Evolutionary conservation across 2,797 vertebrate genomes (phyloP), one percentile per base, ranked within the genome.

Genomic region (Acanthopagrus latus): DNA sequence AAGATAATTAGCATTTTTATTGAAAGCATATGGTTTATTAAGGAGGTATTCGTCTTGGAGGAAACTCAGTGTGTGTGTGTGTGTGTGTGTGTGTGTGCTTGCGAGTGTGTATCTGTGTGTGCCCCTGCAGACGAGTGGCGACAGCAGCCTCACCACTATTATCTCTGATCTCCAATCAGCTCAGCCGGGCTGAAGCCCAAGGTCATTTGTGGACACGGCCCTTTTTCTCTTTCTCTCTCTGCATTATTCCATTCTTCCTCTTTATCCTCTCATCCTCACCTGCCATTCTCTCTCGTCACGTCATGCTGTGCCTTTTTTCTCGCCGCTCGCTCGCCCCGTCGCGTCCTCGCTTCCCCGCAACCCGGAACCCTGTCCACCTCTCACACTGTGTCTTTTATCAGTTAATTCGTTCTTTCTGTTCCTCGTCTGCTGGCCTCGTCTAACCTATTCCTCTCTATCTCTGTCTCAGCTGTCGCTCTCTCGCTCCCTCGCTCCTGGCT

Each of bases 1-100:
- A 83, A 90, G 89, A 90, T 91, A 90, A 94, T 93, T 92, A 93
- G 88, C 93, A 93, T 94, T 92, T 93, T 93, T 93, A 93, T 94
- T 92, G 90, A 93, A 93, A 94, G 90, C 63, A 71, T 91, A 92
- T 89, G 92, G 76, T 92, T 93, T 93, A 93, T 90, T 93, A 93
- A 88, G 85, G 74, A 87, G 79, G 87, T 88, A 85, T 88, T 90
- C 54, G 20, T 88, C 81, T 71, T 71, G 70, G 74, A 88, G 67
- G 48, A 77, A 72, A 74, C 74, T 76, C 29, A 12, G 47, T 41
- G 83, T 60, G 41, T 27, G n/a, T 29, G 47, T 41, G 83, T 60
- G 41, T 27, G n/a, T 29, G 59, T 20, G 54, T 13, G 74, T 63
- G 80, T 83, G 64, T 62, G 69, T 68, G 64, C 20, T 52, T 20